Evolutionary conservation across 2,113 vertebrate genomes (phyloP).

Genomic region (Melanocharis versteri): DNA sequence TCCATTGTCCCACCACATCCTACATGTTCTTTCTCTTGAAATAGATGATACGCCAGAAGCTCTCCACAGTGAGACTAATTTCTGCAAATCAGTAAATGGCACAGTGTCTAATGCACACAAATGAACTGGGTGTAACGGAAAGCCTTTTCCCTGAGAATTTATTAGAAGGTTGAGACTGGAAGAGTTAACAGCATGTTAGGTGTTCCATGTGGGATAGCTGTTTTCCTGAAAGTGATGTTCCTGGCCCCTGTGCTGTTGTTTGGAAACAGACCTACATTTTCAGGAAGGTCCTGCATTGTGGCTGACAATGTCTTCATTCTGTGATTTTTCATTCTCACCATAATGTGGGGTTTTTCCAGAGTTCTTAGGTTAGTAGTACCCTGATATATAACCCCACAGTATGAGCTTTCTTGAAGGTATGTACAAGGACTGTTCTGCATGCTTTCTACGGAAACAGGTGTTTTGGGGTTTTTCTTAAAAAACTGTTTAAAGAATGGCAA

Average conservation of each 20-base stretch:
- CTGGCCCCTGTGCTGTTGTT: neutral
- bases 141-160: neutral
- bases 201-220: neutral
- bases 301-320: neutral
- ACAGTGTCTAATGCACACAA: neutral
- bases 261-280: rapidly evolving
- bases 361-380: neutral
- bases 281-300: neutral
- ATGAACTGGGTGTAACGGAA: neutral
- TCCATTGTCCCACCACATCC: neutral
- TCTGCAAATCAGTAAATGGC: neutral
- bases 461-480: neutral
- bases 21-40: neutral
- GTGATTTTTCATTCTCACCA: neutral
- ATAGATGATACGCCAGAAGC: neutral
- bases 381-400: neutral
- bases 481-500: neutral
- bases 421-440: neutral
- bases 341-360: neutral
- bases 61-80: neutral
- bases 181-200: neutral
- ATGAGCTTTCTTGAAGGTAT: neutral
- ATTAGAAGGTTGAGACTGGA: neutral
- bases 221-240: neutral
- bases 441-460: neutral